Evolutionary conservation across 2,888 invertebrate genomes (phyloP).

Genomic region (Calameuta idolon): DNA sequence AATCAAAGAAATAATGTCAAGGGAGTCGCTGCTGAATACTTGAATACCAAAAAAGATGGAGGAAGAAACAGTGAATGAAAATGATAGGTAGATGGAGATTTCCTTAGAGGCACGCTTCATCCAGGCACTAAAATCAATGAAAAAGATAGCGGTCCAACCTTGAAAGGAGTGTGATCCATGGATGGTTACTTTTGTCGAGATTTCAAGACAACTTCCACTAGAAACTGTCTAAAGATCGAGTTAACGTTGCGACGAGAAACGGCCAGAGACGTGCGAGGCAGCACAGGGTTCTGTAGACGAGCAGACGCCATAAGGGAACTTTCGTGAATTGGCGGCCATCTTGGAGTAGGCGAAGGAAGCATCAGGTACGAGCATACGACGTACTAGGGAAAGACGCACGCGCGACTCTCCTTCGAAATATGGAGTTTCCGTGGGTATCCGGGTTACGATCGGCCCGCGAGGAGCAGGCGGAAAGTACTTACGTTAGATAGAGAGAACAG

Average conservation of each 20-base stretch:
- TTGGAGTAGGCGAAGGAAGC: constrained; percentile 50
- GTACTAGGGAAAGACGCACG: constrained; percentile 51
- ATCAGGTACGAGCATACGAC: constrained; percentile 42
- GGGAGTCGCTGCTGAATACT: no score
- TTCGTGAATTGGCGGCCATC: constrained; percentile 57
- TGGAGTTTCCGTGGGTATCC: constrained; percentile 12
- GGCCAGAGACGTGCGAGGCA: not conserved
- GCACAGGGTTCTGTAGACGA: constrained; percentile 12
- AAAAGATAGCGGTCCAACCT: constrained; percentile 31
- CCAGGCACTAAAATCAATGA: constrained; percentile 18
- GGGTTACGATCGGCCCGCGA: constrained; percentile 11
- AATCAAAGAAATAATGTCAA: no score
- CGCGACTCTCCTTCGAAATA: constrained; percentile 35
- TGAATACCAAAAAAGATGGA: no score
- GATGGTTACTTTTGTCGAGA: not conserved
- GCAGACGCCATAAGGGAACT: constrained; percentile 51
- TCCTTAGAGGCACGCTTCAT: constrained; percentile 21
- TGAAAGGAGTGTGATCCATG: constrained; percentile 38
- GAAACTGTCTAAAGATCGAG: constrained; percentile 1
- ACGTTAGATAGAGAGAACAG: constrained; percentile 50
- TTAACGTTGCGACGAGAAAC: constrained; percentile 2
- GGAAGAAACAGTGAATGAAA: no score
- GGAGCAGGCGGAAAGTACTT: constrained; percentile 40
- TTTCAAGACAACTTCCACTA: constrained; percentile 5
- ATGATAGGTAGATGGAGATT: no score